Percentiles rank a stretch among this genome's conserved stretches.
These are phyloP conservation scores for Heliconius hewitsoni DNA, from an alignment of 1,140 invertebrate species.

Conservation along the genomic window DNA sequence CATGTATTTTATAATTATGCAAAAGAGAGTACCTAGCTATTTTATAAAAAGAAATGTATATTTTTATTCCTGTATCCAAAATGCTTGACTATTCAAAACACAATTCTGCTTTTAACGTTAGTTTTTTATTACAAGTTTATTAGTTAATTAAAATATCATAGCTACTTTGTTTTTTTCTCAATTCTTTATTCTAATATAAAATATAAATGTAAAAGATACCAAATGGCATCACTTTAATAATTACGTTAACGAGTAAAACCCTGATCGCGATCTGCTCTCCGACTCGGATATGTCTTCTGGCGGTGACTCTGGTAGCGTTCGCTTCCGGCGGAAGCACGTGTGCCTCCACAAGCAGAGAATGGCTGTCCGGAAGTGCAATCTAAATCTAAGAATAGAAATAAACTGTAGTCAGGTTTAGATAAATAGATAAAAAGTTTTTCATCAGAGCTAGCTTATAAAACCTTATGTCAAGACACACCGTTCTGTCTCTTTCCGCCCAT, in stretches of 20 bases:
- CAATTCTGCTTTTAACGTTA: no score
- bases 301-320: conserved; percentile 64
- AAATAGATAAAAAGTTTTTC: neutral
- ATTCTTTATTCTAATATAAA: neutral
- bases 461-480: no score
- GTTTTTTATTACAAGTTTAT: no score
- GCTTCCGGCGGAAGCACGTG: conserved; percentile 55
- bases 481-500: no score
- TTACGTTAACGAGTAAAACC: conserved; percentile 81
- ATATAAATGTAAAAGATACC: conserved; percentile 34
- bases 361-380: conserved; percentile 68
- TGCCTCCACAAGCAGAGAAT: conserved; percentile 70
- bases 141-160: no score
- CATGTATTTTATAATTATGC: no score
- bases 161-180: no score
- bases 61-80: no score
- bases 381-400: conserved; percentile 52
- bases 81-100: no score
- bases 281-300: conserved; percentile 69
- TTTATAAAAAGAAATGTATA: no score
- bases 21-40: no score
- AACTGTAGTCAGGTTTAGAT: neutral
- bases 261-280: conserved; percentile 75
- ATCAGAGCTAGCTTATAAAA: no score
- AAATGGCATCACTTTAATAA: conserved; percentile 70